Conservation (phyloP, 2,113 vertebrate species). For the Pitta sordida region DNA sequence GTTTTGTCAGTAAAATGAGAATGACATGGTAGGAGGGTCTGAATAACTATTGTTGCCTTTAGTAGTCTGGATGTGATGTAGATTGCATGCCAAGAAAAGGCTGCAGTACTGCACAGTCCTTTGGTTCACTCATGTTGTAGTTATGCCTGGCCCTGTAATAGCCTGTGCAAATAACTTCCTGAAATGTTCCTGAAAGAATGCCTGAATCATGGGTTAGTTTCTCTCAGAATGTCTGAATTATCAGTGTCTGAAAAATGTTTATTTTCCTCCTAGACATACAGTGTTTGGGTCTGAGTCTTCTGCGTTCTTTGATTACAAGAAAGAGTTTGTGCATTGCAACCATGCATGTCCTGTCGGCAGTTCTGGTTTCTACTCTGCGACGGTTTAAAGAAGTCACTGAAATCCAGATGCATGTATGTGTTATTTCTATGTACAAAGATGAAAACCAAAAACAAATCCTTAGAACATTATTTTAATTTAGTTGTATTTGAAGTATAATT, state of each 20-base stretch:
- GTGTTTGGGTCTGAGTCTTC: constrained; percentile 85
- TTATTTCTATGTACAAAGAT: background rate
- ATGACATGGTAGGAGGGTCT: background rate
- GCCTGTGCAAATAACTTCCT: background rate
- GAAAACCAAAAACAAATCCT: background rate
- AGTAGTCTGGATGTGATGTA: background rate
- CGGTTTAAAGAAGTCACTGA: constrained; percentile 79
- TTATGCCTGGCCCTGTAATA: background rate
- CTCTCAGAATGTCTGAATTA: background rate
- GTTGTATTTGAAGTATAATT: background rate
- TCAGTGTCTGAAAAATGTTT: background rate
- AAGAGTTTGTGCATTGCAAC: constrained; percentile 83
- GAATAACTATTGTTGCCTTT: background rate
- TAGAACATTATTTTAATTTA: background rate
- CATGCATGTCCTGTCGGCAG: constrained; percentile 81
- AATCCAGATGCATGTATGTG: constrained; percentile 83
- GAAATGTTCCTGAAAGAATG: background rate
- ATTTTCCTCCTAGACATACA: constrained; percentile 83
- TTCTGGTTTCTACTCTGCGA: constrained; percentile 79
- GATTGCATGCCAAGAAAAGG: background rate
- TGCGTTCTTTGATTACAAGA: constrained; percentile 80
- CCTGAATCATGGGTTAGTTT: background rate
- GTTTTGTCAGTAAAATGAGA: background rate
- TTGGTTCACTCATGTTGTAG: background rate
- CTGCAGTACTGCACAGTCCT: background rate